phyloP scores from a whole-genome alignment of 2,113 vertebrate species.

The Tychaedon coryphoeus region DNA sequence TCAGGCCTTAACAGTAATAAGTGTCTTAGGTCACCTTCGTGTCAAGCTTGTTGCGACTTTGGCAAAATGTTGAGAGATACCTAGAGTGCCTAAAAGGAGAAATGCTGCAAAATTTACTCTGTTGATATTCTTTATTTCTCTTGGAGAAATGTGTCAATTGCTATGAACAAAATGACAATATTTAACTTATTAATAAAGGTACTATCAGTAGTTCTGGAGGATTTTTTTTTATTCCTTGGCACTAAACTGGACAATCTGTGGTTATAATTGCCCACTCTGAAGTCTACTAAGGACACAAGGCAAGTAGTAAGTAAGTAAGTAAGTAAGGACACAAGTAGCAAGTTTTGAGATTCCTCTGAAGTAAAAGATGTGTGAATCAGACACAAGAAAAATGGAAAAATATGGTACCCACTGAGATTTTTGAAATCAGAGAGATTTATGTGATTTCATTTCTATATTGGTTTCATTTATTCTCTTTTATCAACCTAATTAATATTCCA shows the following conservation, averaged over 20 bases:
- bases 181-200: not conserved
- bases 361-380: not conserved
- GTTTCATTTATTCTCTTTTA: not conserved
- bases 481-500: not conserved
- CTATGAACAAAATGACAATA: not conserved
- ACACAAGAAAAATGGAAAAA: not conserved
- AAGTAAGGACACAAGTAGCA: not conserved
- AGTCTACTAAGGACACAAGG: not conserved
- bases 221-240: not conserved
- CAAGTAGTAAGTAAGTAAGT: too few species aligned
- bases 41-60: not conserved
- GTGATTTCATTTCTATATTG: not conserved
- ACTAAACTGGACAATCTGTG: not conserved
- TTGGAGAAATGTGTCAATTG: not conserved
- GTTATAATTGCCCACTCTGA: not conserved
- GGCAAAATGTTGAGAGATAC: not conserved
- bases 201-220: not conserved
- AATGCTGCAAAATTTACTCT: not conserved
- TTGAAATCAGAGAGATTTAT: not conserved
- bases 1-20: not conserved
- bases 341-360: not conserved
- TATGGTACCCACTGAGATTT: not conserved
- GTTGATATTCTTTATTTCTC: not conserved
- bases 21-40: slow-evolving; percentile 5
- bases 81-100: not conserved